Conservation (phyloP, 2,888 invertebrate species). For the Timandra comae region DNA sequence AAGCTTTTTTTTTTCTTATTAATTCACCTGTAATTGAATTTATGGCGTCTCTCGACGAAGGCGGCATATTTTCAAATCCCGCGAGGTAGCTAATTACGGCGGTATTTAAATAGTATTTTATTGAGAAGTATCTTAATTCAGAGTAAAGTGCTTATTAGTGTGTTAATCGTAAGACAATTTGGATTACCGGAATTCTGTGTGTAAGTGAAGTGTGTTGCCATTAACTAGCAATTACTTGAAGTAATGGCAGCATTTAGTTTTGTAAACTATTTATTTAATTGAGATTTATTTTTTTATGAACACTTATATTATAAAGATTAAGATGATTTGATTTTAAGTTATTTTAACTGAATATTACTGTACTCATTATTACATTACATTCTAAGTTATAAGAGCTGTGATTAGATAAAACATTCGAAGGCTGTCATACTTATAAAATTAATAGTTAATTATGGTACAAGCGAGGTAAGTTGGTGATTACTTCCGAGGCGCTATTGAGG, state of each 20-base stretch:
- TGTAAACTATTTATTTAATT: too few relatives aligned
- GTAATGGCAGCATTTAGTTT: conserved; percentile 8
- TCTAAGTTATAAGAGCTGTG: too few relatives aligned
- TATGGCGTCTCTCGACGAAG: conserved; percentile 37
- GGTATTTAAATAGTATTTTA: conserved; percentile 59
- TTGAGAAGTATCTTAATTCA: conserved; percentile 47
- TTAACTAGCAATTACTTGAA: background rate
- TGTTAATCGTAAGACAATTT: conserved; percentile 26
- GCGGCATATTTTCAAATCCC: conserved; percentile 43
- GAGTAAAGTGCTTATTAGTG: conserved; percentile 36
- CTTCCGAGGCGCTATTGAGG: too few relatives aligned
- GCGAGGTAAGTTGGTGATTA: too few relatives aligned
- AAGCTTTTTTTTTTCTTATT: conserved; percentile 43
- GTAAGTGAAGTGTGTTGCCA: conserved; percentile 5
- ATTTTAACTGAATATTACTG: too few relatives aligned
- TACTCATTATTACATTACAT: too few relatives aligned
- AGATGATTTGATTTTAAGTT: too few relatives aligned
- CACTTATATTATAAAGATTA: too few relatives aligned
- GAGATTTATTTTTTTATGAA: too few relatives aligned
- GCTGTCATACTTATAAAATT: too few relatives aligned
- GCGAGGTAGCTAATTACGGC: conserved; percentile 55
- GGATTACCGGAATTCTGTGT: conserved; percentile 33
- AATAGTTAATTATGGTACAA: too few relatives aligned
- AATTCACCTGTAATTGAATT: conserved; percentile 66
- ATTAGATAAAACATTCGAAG: too few relatives aligned